Conservation (phyloP, 2,797 vertebrate species). For the Triplophysa yarkandensis region DNA sequence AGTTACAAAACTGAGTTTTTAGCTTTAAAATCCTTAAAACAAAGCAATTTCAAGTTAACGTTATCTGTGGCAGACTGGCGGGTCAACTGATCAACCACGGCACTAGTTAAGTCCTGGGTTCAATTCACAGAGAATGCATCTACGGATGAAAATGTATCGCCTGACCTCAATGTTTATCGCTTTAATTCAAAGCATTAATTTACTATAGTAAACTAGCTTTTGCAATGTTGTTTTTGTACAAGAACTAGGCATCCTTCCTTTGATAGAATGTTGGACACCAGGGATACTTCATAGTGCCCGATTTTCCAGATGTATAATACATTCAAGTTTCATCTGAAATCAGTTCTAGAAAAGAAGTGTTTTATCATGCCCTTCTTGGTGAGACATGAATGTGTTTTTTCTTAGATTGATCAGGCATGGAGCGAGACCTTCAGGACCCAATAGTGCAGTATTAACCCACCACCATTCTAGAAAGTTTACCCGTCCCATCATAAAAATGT, state of each 20-base stretch:
- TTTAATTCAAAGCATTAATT: not conserved
- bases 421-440: constrained; percentile 2
- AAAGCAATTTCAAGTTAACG: not conserved
- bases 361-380: not conserved
- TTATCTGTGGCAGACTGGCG: not conserved
- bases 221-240: not conserved
- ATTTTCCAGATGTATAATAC: constrained; percentile 23
- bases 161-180: not conserved
- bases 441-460: constrained; percentile 7
- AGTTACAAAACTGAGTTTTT: too few species aligned
- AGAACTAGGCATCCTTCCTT: not conserved
- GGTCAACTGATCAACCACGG: not conserved
- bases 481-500: not conserved
- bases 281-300: constrained; percentile 4
- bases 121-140: not conserved
- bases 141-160: not conserved
- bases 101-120: not conserved
- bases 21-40: not conserved
- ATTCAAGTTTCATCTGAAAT: constrained; percentile 43
- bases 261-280: not conserved
- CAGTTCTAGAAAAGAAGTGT: not conserved
- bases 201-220: not conserved
- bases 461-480: not conserved
- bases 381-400: not conserved
- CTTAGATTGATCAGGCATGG: not conserved